Evolutionary conservation across 2,797 vertebrate species (phyloP), one percentile per base, ranked within the genome.

Genomic region (Oophaga sylvatica): DNA sequence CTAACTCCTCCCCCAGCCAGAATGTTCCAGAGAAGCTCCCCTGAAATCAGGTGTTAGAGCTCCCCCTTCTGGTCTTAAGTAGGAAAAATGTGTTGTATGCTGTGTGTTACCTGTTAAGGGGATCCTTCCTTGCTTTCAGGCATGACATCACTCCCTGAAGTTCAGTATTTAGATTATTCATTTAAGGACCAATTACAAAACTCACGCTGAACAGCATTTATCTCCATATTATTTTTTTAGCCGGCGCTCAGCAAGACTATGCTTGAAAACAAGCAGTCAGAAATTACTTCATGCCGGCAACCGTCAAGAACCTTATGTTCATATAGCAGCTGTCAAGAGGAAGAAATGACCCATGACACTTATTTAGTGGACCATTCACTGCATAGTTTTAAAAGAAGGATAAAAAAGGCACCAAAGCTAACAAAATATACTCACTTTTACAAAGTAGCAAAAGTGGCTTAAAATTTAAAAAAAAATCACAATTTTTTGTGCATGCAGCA

Each of bases 121-220:
- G n/a, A n/a, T n/a, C n/a, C n/a, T n/a, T n/a, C n/a, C n/a, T n/a
- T n/a, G n/a, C n/a, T n/a, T n/a, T n/a, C n/a, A n/a, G n/a, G n/a
- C n/a, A n/a, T n/a, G n/a, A n/a, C n/a, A n/a, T n/a, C n/a, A n/a
- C n/a, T n/a, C n/a, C n/a, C n/a, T 73, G 31, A 75, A 75, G 19
- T 19, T 41, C 71, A 76, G 73, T 53, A 76, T 76, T n/a, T n/a
- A 41, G 45, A 76, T 53, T 76, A 76, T 56, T 26, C 45, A n/a
- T n/a, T 53, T 53, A 76, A 53, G 45, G 73, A 53, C 73, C 41
- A 53, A 76, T 76, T 53, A 76, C 15, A 53, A 20, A 76, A 22
- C 73, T 76, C 73, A n/a, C 73, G 53, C 71, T 76, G 73, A 13
- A 45, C 22, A 53, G n/a, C 73, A 53, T 76, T 76, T 53, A 76